Evolutionary conservation across 2,888 invertebrate genomes (phyloP).

Genomic region (Plagodis dolabraria): DNA sequence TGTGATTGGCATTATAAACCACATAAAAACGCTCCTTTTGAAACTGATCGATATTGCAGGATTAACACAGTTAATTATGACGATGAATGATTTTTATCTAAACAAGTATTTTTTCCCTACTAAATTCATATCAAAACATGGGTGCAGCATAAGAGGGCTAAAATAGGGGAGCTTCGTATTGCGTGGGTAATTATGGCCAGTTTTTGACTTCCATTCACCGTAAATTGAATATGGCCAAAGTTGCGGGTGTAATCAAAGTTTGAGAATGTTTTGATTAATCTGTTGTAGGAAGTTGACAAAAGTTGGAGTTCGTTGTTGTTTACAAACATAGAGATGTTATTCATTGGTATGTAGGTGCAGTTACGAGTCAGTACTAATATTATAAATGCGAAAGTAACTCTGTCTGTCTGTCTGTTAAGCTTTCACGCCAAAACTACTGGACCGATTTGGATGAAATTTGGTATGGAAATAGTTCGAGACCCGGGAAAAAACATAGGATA

Average conservation of each 20-base stretch:
- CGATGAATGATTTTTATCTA: slow-evolving; percentile 56
- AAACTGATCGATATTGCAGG: slow-evolving; percentile 7
- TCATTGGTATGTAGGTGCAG: no score
- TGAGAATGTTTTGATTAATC: slow-evolving; percentile 23
- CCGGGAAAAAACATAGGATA: no score
- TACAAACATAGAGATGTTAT: slow-evolving; percentile 10
- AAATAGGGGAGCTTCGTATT: slow-evolving; percentile 49
- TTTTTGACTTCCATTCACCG: slow-evolving; percentile 63
- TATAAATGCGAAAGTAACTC: no score
- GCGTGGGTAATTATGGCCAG: slow-evolving; percentile 61
- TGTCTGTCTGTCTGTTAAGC: no score
- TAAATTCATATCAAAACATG: slow-evolving; percentile 65
- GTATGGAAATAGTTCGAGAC: no score
- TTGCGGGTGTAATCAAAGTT: slow-evolving; percentile 40
- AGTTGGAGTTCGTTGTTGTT: slow-evolving; percentile 16
- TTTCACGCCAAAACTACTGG: no score
- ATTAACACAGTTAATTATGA: slow-evolving; percentile 41
- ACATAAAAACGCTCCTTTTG: no score
- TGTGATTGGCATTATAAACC: no score
- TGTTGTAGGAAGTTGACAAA: slow-evolving; percentile 26
- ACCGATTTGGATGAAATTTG: no score
- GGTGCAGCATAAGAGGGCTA: slow-evolving; percentile 52
- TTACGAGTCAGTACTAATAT: no score
- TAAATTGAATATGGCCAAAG: slow-evolving; percentile 42
- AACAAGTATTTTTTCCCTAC: slow-evolving; percentile 56